These are phyloP conservation scores for Heliconius hermathena DNA, from an alignment of 1,140 invertebrate genomes.

Conservation along the genomic window DNA sequence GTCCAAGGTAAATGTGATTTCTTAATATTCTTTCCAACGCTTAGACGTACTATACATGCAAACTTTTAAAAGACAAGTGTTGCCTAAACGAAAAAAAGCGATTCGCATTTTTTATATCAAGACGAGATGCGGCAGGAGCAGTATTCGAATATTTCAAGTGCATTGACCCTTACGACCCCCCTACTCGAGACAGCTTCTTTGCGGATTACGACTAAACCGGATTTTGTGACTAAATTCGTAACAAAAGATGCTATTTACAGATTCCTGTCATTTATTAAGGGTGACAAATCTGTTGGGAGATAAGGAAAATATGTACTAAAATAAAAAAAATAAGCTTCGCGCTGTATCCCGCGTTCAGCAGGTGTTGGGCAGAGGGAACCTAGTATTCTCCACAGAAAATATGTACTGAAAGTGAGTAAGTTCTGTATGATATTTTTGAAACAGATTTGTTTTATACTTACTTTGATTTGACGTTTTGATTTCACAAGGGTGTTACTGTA, in stretches of 20 bases:
- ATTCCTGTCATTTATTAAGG: not conserved
- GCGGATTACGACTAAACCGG: slow-evolving; percentile 50
- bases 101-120: slow-evolving; percentile 24
- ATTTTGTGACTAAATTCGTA: slow-evolving; percentile 45
- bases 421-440: not conserved
- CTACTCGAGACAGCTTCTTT: slow-evolving; percentile 46
- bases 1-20: too few species aligned
- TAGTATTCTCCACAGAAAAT: too few species aligned
- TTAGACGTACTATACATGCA: too few species aligned
- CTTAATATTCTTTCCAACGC: too few species aligned
- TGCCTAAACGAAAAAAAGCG: not conserved
- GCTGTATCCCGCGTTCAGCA: too few species aligned
- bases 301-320: not conserved
- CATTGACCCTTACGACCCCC: slow-evolving; percentile 50
- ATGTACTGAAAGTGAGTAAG: not conserved
- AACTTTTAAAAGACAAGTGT: too few species aligned
- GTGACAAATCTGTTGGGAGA: not conserved
- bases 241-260: slow-evolving; percentile 31
- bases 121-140: slow-evolving; percentile 29
- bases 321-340: not conserved
- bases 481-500: too few species aligned
- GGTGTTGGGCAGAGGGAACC: too few species aligned
- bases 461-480: not conserved
- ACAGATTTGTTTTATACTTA: not conserved
- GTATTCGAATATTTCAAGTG: slow-evolving; percentile 47